phyloP scores from a whole-genome alignment of 2,888 invertebrate genomes.

The Timandra comae region DNA sequence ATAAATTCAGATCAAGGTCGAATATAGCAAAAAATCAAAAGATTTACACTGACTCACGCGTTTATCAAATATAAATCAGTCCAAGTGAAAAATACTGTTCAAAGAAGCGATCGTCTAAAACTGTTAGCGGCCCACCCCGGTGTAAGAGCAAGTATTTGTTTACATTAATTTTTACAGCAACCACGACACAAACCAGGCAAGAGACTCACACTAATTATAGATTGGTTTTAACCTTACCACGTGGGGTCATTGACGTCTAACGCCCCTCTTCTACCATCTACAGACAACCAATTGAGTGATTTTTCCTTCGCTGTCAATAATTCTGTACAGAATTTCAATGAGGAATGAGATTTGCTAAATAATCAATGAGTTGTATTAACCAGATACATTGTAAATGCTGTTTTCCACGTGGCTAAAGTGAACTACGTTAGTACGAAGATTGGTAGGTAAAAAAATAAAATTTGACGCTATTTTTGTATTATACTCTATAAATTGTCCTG shows the following conservation, averaged over 20 bases:
- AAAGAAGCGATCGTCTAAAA: conserved; percentile 28
- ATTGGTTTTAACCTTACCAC: conserved; percentile 57
- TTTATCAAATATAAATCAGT: no score
- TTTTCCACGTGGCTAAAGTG: no score
- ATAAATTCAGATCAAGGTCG: no score
- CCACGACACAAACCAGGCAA: conserved; percentile 73
- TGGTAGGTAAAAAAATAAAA: no score
- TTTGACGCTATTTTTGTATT: no score
- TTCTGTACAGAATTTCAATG: conserved; percentile 9
- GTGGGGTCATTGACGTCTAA: conserved; percentile 62
- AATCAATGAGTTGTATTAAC: neutral
- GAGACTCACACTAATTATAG: conserved; percentile 62
- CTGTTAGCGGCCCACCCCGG: conserved; percentile 56
- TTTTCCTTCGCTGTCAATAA: conserved; percentile 19
- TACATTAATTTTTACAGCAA: conserved; percentile 72
- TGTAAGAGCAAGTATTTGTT: conserved; percentile 67
- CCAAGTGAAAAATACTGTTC: conserved; percentile 8
- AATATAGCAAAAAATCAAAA: no score
- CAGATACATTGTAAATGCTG: no score
- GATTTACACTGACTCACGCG: no score
- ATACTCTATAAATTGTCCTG: no score
- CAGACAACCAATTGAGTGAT: conserved; percentile 18
- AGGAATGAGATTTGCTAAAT: conserved; percentile 5
- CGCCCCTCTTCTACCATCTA: conserved; percentile 16
- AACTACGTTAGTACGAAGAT: no score